These are phyloP conservation scores for Hymenochirus boettgeri DNA, from an alignment of 2,113 vertebrate genomes.

Conservation along the genomic window DNA sequence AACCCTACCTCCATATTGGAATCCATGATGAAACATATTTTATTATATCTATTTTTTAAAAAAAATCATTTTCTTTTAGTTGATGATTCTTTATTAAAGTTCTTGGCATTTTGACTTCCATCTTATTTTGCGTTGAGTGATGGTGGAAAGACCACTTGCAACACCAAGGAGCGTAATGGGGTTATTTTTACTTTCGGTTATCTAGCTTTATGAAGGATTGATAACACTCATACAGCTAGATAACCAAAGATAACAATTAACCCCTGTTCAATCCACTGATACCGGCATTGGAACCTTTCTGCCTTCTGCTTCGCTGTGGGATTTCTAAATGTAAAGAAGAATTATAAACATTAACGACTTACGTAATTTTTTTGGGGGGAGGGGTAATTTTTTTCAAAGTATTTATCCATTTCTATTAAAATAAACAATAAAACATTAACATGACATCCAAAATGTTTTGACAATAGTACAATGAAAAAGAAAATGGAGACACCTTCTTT, in stretches of 20 bases:
- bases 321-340: conserved; percentile 50
- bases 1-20: conserved; percentile 53
- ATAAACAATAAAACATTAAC: too few relatives aligned
- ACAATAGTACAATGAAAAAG: too few relatives aligned
- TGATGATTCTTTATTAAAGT: conserved; percentile 25
- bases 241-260: conserved; percentile 85
- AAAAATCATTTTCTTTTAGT: conserved; percentile 15
- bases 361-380: too few relatives aligned
- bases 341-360: conserved; percentile 48
- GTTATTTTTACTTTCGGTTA: conserved; percentile 95
- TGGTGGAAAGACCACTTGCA: conserved; percentile 14
- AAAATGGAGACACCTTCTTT: too few relatives aligned
- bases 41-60: conserved; percentile 13
- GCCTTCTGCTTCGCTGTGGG: conserved; percentile 41
- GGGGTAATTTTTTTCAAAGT: too few relatives aligned
- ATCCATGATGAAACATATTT: conserved; percentile 42
- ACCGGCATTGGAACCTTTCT: neutral
- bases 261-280: conserved; percentile 57
- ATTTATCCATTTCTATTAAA: too few relatives aligned
- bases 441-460: too few relatives aligned
- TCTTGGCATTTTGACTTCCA: conserved; percentile 21
- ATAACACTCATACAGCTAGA: conserved; percentile 83
- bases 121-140: neutral
- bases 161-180: conserved; percentile 91
- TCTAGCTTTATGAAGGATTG: conserved; percentile 85